phyloP scores from a whole-genome alignment of 2,113 vertebrate species.

The Prolemur simus region DNA sequence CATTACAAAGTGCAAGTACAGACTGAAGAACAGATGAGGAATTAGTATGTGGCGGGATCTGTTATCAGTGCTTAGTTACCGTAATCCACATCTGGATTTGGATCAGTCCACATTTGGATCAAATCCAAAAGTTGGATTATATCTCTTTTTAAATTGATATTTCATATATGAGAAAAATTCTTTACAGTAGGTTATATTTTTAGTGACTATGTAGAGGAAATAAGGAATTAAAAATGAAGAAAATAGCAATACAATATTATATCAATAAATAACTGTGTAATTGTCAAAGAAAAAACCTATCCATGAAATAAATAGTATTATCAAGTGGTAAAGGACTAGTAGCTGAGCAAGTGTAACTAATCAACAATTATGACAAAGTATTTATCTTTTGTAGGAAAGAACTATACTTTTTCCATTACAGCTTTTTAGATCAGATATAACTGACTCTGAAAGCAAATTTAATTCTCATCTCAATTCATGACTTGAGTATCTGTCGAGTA shows the following conservation, averaged over 20 bases:
- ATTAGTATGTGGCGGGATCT: neutral
- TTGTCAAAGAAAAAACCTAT: neutral
- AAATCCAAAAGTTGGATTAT: neutral
- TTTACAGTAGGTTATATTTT: neutral
- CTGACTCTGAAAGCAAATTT: constrained; percentile 54
- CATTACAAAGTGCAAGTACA: neutral
- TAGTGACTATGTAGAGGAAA: neutral
- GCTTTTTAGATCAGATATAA: constrained; percentile 59
- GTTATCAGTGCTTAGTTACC: neutral
- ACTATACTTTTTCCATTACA: constrained; percentile 44
- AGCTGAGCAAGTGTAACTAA: neutral
- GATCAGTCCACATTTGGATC: neutral
- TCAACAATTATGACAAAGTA: constrained; percentile 53
- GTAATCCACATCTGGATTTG: neutral
- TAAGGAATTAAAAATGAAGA: constrained; percentile 13
- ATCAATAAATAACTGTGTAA: neutral
- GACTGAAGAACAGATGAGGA: neutral
- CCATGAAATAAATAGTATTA: constrained; percentile 42
- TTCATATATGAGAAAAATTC: constrained; percentile 1
- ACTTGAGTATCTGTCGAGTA: constrained; percentile 50
- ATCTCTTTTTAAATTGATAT: neutral
- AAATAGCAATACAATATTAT: neutral
- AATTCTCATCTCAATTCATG: constrained; percentile 64
- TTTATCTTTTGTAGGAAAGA: constrained; percentile 19
- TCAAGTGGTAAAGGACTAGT: neutral